Evolutionary conservation across 2,797 vertebrate species (phyloP).

Genomic region (Pelobates cultripes): DNA sequence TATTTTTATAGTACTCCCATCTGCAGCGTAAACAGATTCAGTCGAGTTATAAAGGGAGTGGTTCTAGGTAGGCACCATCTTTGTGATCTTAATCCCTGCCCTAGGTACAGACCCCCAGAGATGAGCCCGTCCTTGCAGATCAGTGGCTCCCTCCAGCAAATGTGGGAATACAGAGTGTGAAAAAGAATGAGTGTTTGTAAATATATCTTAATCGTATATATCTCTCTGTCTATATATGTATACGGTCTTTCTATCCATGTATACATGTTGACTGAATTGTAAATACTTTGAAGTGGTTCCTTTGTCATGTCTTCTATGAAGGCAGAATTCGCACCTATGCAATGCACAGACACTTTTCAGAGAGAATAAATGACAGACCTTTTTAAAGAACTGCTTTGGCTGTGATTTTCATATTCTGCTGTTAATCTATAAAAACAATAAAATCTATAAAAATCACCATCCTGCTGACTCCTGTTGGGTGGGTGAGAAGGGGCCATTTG

Average conservation of each 20-base stretch:
- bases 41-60: no score
- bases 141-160: neutral
- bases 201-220: constrained; percentile 44
- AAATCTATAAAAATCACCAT: constrained; percentile 56
- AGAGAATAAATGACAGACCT: constrained; percentile 60
- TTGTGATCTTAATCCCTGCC: neutral
- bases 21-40: no score
- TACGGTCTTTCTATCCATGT: constrained; percentile 55
- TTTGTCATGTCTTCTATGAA: constrained; percentile 74
- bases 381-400: constrained; percentile 77
- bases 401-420: constrained; percentile 81
- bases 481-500: no score
- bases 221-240: constrained; percentile 71
- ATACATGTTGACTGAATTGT: constrained; percentile 21
- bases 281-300: constrained; percentile 30
- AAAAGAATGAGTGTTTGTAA: constrained; percentile 10
- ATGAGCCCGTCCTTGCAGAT: neutral
- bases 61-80: neutral
- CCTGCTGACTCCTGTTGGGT: neutral
- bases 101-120: no score
- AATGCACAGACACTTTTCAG: constrained; percentile 81
- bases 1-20: no score
- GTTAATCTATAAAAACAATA: constrained; percentile 73
- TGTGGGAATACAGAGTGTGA: neutral
- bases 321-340: constrained; percentile 75